A percentile compares a stretch with the other conserved stretches of the same genome.
These are phyloP conservation scores for Bufo gargarizans DNA, from an alignment of 2,113 vertebrate species.

Conservation along the genomic window DNA sequence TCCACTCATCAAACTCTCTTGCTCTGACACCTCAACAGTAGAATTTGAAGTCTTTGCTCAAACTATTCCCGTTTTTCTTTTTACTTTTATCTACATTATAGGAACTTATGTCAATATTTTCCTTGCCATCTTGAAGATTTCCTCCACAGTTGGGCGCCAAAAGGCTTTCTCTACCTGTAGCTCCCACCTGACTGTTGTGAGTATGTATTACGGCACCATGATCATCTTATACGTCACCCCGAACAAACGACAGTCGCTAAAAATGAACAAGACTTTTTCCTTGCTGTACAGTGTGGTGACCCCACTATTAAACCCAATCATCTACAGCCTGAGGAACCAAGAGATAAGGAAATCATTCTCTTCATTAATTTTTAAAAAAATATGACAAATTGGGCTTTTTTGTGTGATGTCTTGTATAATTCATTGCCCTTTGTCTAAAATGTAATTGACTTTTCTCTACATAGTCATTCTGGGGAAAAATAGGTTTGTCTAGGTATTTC, in stretches of 20 bases:
- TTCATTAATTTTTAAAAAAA: no score
- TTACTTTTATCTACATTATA: slow-evolving; percentile 58
- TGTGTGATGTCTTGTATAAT: no score
- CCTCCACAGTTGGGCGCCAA: slow-evolving; percentile 42
- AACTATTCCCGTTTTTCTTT: slow-evolving; percentile 45
- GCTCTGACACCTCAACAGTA: slow-evolving; percentile 37
- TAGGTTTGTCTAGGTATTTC: no score
- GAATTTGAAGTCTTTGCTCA: no score
- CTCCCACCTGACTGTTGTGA: slow-evolving; percentile 61
- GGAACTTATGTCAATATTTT: slow-evolving; percentile 58
- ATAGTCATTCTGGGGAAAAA: no score
- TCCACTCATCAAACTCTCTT: slow-evolving; percentile 14
- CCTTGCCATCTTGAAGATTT: slow-evolving; percentile 57
- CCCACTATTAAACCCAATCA: slow-evolving; percentile 15
- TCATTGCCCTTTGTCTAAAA: no score
- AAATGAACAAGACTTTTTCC: slow-evolving; percentile 6
- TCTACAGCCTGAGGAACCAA: slow-evolving; percentile 32
- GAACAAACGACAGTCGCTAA: no score
- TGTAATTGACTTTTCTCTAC: no score
- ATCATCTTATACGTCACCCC: slow-evolving; percentile 57
- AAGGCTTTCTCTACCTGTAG: slow-evolving; percentile 65
- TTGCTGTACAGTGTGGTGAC: background rate
- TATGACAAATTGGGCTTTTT: no score
- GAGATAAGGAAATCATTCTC: background rate
- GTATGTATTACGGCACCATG: slow-evolving; percentile 60